Conservation (phyloP, 35 echinoderm and acorn worm genomes). For the Apostichopus japonicus region DNA sequence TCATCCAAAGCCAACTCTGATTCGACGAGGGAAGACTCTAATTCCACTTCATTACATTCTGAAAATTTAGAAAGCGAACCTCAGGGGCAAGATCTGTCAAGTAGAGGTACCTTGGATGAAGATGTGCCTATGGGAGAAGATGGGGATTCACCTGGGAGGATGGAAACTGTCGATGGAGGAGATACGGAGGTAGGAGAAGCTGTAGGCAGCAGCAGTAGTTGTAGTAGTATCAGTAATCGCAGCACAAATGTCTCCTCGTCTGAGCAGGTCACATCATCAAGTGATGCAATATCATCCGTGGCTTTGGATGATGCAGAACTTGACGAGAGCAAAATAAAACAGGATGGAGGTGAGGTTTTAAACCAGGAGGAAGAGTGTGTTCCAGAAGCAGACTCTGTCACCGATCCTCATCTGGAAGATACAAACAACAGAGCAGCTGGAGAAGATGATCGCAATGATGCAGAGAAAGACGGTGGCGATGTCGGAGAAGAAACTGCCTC, state of each 20-base stretch:
- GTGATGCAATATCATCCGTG: not conserved
- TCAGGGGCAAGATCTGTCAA: not conserved
- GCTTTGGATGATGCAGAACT: not conserved
- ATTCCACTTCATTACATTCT: slow-evolving; percentile 8
- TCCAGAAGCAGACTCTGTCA: not conserved
- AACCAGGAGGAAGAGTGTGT: not conserved
- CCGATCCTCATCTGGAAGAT: not conserved
- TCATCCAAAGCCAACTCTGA: not conserved
- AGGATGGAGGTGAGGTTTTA: not conserved
- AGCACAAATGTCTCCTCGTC: not conserved
- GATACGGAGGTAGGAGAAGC: not conserved
- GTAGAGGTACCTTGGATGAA: not conserved
- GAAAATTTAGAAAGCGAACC: not conserved
- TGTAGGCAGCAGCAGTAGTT: not conserved
- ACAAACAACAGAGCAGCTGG: not conserved
- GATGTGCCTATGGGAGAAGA: not conserved
- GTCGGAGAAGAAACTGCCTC: not conserved
- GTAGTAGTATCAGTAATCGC: no score
- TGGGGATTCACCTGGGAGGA: not conserved
- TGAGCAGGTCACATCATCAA: not conserved
- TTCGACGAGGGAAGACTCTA: not conserved
- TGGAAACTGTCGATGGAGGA: not conserved
- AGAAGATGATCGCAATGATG: not conserved
- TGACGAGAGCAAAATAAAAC: not conserved
- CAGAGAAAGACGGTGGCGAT: not conserved